Evolutionary conservation across 2,797 vertebrate species (phyloP), one percentile per base, ranked within the genome.

Genomic region (Monodelphis domestica): DNA sequence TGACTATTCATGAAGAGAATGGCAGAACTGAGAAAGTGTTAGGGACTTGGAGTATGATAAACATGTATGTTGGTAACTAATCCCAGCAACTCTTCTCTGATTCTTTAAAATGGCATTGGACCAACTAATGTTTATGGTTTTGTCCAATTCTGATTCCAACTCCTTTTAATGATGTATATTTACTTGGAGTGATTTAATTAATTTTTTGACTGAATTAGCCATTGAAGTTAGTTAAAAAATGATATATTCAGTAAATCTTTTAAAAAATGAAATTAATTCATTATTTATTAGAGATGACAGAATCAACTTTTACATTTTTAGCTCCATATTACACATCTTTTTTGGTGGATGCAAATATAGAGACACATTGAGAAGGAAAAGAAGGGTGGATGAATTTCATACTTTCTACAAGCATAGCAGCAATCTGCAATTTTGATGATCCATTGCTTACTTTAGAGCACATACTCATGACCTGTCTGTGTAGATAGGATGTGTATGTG

Each of bases 341-440:
- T 45, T 6, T 38, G n/a, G n/a, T 45, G 6, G 2, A 78, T n/a
- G 17, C 78, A 45, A 38, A 78, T n/a, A 78, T 21, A 24, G 54
- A 55, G 21, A 55, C 54, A 55, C 54, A 55, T 88, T 51, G 51
- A 52, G 87, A 88, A 53, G 29, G 53, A 88, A 88, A 21, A 88
- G 7, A 52, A 51, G 1, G 15, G 29, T 30, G 51, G 30, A 84
- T 52, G 53, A 53, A 53, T 0, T 28, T 50, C 87, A 33, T 88
- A 53, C 28, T 17, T 52, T 53, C 87, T 51, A 52, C 50, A 12
- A 53, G 5, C 4, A 52, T 29, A 88, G 17, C 29, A 53, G 4
- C 51, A 29, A 24, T 17, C 14, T 33, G 84, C 94, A 93, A 93
- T 63, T 96, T 90, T 96, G n/a, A 88, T 95, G 57, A 94, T 91